phyloP scores from a whole-genome alignment of 2,888 invertebrate genomes.

The Rambutsinella grinnellia region DNA sequence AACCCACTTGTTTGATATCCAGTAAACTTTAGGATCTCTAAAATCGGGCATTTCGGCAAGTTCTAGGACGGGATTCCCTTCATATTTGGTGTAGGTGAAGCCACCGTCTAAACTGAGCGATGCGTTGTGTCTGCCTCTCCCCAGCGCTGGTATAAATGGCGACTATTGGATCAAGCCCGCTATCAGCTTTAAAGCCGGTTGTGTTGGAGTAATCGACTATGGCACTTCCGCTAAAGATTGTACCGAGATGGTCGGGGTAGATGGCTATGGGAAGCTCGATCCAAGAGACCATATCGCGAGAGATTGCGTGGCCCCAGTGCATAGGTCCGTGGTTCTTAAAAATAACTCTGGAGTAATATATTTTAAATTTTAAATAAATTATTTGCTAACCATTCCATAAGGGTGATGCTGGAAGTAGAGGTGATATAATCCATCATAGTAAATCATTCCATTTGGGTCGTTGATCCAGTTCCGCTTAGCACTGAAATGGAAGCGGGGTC shows the following conservation, averaged over 20 bases:
- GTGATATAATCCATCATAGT: slow-evolving; percentile 70
- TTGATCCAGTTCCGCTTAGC: slow-evolving; percentile 71
- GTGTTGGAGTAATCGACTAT: slow-evolving; percentile 56
- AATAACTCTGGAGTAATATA: no score
- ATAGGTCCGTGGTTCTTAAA: no score
- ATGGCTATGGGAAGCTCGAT: slow-evolving; percentile 71
- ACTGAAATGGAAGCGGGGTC: slow-evolving; percentile 61
- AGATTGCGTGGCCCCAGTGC: slow-evolving; percentile 70
- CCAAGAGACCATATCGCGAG: slow-evolving; percentile 72
- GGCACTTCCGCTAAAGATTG: slow-evolving; percentile 61
- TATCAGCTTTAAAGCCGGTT: slow-evolving; percentile 47
- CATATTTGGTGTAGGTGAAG: slow-evolving; percentile 51
- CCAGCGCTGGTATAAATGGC: slow-evolving; percentile 61
- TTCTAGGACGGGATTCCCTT: slow-evolving; percentile 59
- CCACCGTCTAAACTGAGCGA: slow-evolving; percentile 57
- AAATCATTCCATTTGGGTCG: slow-evolving; percentile 73
- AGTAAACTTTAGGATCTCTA: slow-evolving; percentile 60
- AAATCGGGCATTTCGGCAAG: slow-evolving; percentile 47
- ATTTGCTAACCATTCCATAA: no score
- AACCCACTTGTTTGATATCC: slow-evolving; percentile 44
- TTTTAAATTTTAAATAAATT: no score
- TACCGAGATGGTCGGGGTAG: slow-evolving; percentile 70
- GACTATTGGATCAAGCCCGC: slow-evolving; percentile 38
- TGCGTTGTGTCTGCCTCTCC: slow-evolving; percentile 44
- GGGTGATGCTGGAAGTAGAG: slow-evolving; percentile 69